Evolutionary conservation across 2,797 vertebrate species (phyloP), one percentile per base, ranked within the genome.

Genomic region (Falco cherrug): DNA sequence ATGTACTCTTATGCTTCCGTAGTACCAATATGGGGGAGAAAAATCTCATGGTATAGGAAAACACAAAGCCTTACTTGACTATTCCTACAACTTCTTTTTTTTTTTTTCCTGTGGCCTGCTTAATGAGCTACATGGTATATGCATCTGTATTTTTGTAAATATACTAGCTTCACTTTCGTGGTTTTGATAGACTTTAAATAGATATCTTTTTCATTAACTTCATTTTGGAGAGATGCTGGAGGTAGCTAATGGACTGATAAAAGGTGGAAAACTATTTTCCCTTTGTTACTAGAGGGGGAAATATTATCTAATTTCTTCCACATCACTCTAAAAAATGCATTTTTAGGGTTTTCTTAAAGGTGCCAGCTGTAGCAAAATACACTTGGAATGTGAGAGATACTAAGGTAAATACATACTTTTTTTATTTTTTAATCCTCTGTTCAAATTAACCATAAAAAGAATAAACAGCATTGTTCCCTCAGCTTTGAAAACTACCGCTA

Each of bases 401-500:
- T 70, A n/a, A 92, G 51, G 21, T 87, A 73, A 91, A 80, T n/a
- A 59, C 2, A 12, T 56, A 29, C 5, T 64, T 60, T 39, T 65
- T 31, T 31, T 11, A 6, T 29, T 57, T 87, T 53, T 24, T 50
- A 83, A 79, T 90, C 25, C 26, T 84, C 33, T 63, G 12, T 51
- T 87, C 48, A 84, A 53, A 77, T 83, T 82, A 81, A 88, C 8
- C 43, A 57, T 35, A 76, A 93, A 93, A 94, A 4, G 11, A 93
- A 78, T 77, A 81, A 94, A 67, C 16, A 48, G 6, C 16, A 10
- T n/a, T 79, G 8, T 84, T 94, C 70, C 53, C 69, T 80, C 37
- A 57, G 57, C 48, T 94, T 95, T 91, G 68, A 91, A 93, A 92
- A 80, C 43, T 47, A 22, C 37, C 37, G 77, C 80, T 90, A 87